Evolutionary conservation across 2,797 vertebrate species (phyloP), one percentile per base, ranked within the genome.

Genomic region (Heteromormyrus szaboi): DNA sequence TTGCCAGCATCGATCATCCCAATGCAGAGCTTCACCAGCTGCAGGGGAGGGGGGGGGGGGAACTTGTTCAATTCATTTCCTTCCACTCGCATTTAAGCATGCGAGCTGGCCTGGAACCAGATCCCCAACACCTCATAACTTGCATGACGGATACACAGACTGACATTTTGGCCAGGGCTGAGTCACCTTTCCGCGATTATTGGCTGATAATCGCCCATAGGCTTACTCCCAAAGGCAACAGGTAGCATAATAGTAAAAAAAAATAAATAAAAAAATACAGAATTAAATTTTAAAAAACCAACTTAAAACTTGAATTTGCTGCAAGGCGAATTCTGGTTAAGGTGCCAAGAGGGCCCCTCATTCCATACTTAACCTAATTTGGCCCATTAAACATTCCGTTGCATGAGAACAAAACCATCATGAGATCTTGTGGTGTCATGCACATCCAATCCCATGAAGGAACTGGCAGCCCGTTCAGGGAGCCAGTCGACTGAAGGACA

Each of bases 1-100:
- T 97, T 96, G 54, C 97, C 97, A 0, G 96, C 96, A 89, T 97
- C 97, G 72, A 97, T 97, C 96, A 97, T 97, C 0, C 93, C 95
- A 90, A 97, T 97, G 89, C 96, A 97, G 89, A 97, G 95, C 89
- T 97, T 97, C 88, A 97, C 97, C 90, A 97, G 93, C 96, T 97
- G 92, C 88, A 92, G 90, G 11, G 25, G 19, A 11, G 87, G 17
- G 62, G n/a, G 41, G 50, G 14, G 33, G 14, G 68, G 5, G 25
- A n/a, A 19, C 17, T 11, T 25, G 79, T 5, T 25, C 19, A 51
- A 12, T n/a, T 84, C 17, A 46, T 11, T 44, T n/a, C 37, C 17
- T 37, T n/a, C 44, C 37, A 22, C 9, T 51, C 46, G n/a, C 19
- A 84, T 12, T 84, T 2, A 79, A 79, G 44, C 81, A 85, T 48